Conservation (phyloP, 2,797 vertebrate genomes). For the Eulemur coronatus region DNA sequence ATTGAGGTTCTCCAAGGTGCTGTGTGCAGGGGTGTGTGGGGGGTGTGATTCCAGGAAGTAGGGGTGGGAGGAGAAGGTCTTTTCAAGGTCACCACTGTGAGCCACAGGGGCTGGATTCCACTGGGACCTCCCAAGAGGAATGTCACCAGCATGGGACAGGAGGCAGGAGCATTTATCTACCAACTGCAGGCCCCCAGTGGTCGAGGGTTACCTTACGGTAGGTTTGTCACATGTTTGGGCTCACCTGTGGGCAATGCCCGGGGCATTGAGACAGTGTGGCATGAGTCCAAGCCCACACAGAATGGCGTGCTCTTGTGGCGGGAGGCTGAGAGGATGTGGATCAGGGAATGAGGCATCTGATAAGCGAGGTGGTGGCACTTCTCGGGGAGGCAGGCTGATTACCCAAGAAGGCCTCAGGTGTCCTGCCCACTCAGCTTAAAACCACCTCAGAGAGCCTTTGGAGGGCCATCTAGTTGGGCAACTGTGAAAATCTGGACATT, state of each 20-base stretch:
- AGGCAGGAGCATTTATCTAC: background rate
- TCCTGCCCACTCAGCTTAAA: background rate
- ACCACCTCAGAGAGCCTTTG: background rate
- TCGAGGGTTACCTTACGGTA: background rate
- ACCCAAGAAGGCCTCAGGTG: background rate
- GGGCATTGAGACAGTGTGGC: too few species aligned
- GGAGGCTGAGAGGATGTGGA: background rate
- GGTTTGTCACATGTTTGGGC: background rate
- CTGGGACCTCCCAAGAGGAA: background rate
- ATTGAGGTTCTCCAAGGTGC: background rate
- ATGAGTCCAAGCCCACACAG: background rate
- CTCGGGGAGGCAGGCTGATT: background rate
- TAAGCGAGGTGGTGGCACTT: too few species aligned
- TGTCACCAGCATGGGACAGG: background rate
- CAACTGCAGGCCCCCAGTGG: background rate
- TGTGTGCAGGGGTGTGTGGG: background rate
- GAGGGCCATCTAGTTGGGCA: background rate
- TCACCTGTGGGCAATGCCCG: too few species aligned
- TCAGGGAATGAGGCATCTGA: background rate
- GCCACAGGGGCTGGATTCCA: background rate
- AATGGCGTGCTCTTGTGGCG: background rate
- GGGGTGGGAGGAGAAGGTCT: background rate
- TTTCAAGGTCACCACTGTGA: background rate
- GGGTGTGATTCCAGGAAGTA: background rate
- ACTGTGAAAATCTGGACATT: background rate